Evolutionary conservation across 2,113 vertebrate genomes (phyloP).

Genomic region (Onychostoma macrolepis): DNA sequence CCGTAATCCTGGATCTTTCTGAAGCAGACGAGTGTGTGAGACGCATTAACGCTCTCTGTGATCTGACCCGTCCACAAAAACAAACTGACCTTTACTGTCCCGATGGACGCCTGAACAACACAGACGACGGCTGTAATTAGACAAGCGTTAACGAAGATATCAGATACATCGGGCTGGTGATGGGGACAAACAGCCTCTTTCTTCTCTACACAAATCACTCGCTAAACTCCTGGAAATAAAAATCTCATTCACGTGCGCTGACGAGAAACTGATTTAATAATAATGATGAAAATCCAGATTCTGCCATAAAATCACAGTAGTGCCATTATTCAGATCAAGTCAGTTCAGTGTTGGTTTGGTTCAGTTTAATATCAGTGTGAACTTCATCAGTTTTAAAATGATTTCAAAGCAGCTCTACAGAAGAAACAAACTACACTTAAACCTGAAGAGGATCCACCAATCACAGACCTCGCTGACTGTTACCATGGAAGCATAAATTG

Average conservation of each 20-base stretch:
- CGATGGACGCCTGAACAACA: not conserved
- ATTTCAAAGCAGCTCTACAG: no score
- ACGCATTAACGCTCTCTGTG: not conserved
- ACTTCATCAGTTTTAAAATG: no score
- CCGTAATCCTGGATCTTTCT: not conserved
- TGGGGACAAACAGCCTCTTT: not conserved
- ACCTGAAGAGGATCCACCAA: not conserved
- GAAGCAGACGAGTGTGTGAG: not conserved
- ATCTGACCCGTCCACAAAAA: not conserved
- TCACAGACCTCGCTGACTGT: not conserved
- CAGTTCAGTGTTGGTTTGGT: no score
- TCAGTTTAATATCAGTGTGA: no score
- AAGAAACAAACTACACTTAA: not conserved
- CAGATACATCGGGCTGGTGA: not conserved
- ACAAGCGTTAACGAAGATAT: not conserved
- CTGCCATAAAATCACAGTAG: no score
- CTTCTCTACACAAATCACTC: not conserved
- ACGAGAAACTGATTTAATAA: not conserved
- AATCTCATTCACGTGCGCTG: not conserved
- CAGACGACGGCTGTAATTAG: not conserved
- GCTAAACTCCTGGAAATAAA: not conserved
- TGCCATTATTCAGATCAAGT: no score
- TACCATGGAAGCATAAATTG: not conserved
- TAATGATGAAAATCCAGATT: not conserved
- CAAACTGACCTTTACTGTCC: not conserved